These are phyloP conservation scores for Mastigias papua DNA, from an alignment of 30 jellyfish, hydroid and myxozoan genomes.

Conservation along the genomic window DNA sequence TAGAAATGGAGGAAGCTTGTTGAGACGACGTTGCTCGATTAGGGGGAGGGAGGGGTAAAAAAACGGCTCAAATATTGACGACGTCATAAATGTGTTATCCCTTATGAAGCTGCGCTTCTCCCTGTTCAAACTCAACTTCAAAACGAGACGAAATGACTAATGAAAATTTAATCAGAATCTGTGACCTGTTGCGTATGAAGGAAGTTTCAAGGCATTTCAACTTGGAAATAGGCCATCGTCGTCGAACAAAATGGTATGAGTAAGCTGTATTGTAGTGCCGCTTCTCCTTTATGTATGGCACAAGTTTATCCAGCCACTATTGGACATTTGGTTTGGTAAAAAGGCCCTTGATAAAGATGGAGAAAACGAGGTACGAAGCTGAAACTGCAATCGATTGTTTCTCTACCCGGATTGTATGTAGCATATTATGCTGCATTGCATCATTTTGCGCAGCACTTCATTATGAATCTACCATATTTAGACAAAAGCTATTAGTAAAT, in stretches of 20 bases:
- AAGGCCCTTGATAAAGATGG: slow-evolving; percentile 18
- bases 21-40: too few species aligned
- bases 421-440: not conserved
- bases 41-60: too few species aligned
- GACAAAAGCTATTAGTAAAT: not conserved
- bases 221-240: not conserved
- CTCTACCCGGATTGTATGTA: too few species aligned
- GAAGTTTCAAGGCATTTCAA: too few species aligned
- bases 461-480: not conserved
- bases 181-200: too few species aligned
- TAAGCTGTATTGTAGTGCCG: slow-evolving; percentile 88
- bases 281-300: slow-evolving; percentile 86
- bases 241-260: slow-evolving; percentile 76
- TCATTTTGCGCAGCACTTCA: not conserved
- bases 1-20: too few species aligned
- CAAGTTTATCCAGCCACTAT: slow-evolving; percentile 83
- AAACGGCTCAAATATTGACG: too few species aligned
- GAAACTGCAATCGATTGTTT: not conserved
- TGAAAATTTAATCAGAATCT: too few species aligned
- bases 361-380: not conserved
- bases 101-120: too few species aligned
- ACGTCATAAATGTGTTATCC: too few species aligned
- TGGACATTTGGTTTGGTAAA: slow-evolving; percentile 76
- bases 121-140: too few species aligned
- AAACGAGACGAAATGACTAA: too few species aligned